Evolutionary conservation across 2,888 invertebrate genomes (phyloP), one percentile per base, ranked within the genome.

Genomic region (Leucophora obtusa): DNA sequence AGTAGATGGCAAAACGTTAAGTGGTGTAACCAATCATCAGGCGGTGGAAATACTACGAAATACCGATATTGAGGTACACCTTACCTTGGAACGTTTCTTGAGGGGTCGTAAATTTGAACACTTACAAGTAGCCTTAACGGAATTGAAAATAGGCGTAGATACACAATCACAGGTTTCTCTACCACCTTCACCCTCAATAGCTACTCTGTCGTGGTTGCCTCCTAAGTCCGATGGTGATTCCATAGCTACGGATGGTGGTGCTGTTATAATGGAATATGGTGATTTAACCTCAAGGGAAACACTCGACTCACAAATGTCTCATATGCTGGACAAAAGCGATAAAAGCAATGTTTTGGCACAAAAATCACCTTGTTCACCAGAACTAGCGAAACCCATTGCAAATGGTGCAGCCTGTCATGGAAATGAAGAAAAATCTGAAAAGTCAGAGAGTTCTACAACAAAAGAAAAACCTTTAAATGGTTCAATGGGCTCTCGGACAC

Each of bases 21-120:
- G 96, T 83, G 97, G 98, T 75, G 96, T 96, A 87, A 97, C 96
- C 72, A 99, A 99, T 91, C 97, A 98, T 86, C 96, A 98, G 89
- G 98, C 99, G 11, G 99, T 99, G 35, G 98, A 98, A 89, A 94
- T 97, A 83, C 91, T 99, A 79, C 93, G 97, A 83, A 97, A 97
- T 88, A 98, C 98, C n/a, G 97, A 96, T 66, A 95, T 96, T 86
- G 93, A 94, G 81, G 98, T 99, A 62, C 93, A 94, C 84, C 92
- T 99, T 85, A 96, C 96, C 83, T 92, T 99, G 87, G 97, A 98
- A 87, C 93, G 98, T 86, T 99, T 97, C 91, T 92, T 97, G 81
- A 93, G 97, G 85, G 98, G 98, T 84, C 96, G 97, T 84, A 97
- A 97, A 90, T 97, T 93, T 91, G 97, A 97, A 88, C 97, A 97